Percentiles rank a stretch among this genome's conserved stretches.
These are phyloP conservation scores for Cylas formicarius DNA, from an alignment of 1,140 invertebrate species.

Conservation along the genomic window DNA sequence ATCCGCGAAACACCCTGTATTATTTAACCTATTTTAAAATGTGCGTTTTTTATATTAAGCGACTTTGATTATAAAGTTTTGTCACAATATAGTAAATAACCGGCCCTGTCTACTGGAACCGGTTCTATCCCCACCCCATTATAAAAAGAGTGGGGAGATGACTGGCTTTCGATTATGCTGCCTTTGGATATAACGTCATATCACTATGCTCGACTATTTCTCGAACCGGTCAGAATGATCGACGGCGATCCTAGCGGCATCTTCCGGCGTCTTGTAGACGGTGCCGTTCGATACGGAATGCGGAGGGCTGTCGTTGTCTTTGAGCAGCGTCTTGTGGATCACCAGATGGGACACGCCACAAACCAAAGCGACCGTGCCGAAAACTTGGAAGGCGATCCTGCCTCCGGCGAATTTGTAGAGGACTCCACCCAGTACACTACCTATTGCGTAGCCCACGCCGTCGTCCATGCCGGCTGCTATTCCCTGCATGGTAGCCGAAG, in stretches of 20 bases:
- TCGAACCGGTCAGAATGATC: neutral
- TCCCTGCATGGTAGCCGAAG: slow-evolving; percentile 74
- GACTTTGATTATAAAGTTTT: no score
- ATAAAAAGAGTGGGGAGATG: neutral
- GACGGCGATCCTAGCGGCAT: slow-evolving; percentile 29
- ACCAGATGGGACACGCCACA: slow-evolving; percentile 48
- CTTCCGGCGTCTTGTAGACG: slow-evolving; percentile 41
- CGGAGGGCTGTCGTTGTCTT: slow-evolving; percentile 25
- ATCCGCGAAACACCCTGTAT: no score
- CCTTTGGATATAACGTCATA: neutral
- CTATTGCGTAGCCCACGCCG: slow-evolving; percentile 59
- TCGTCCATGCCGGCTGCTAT: slow-evolving; percentile 77
- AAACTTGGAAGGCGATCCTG: slow-evolving; percentile 47
- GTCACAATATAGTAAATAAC: no score
- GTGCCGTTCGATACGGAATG: slow-evolving; percentile 21
- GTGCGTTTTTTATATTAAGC: no score
- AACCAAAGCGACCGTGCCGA: slow-evolving; percentile 45
- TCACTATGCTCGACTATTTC: neutral
- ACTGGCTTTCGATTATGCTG: neutral
- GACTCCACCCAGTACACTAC: slow-evolving; percentile 54
- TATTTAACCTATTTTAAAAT: no score
- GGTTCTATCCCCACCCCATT: neutral
- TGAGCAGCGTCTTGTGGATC: slow-evolving; percentile 43
- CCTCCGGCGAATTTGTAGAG: slow-evolving; percentile 53
- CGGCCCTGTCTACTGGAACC: neutral